phyloP scores from a whole-genome alignment of 2,797 vertebrate genomes.

The Anabas testudineus region DNA sequence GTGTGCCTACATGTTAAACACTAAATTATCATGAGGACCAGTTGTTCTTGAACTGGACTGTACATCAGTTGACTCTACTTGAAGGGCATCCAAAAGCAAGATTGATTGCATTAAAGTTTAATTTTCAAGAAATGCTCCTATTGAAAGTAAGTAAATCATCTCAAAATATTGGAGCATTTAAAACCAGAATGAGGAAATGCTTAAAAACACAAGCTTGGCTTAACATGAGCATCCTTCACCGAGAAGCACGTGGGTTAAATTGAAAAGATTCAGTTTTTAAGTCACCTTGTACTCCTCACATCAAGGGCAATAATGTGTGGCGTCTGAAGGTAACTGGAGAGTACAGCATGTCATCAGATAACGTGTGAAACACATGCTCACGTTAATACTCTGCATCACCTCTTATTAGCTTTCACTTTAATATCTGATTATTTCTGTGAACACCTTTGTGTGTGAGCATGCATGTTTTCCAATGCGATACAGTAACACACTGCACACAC shows the following conservation, averaged over 20 bases:
- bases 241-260: neutral
- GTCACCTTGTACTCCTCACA: neutral
- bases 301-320: neutral
- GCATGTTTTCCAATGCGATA: constrained; percentile 17
- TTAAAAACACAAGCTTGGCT: neutral
- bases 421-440: constrained; percentile 3
- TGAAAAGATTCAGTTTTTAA: neutral
- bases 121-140: constrained; percentile 9
- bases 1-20: constrained; percentile 7
- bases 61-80: constrained; percentile 1
- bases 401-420: constrained; percentile 13
- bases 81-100: constrained; percentile 28
- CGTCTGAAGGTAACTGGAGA: neutral
- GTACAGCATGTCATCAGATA: constrained; percentile 1
- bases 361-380: neutral
- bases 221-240: too few relatives aligned
- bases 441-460: neutral
- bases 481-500: constrained; percentile 15
- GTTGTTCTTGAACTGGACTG: constrained; percentile 11
- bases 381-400: neutral
- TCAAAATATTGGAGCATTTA: neutral
- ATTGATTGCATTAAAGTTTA: constrained; percentile 28
- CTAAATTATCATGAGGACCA: constrained; percentile 1
- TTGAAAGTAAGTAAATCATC: neutral
- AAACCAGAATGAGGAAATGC: neutral